Evolutionary conservation across 2,888 invertebrate genomes (phyloP), one percentile per base, ranked within the genome.

Genomic region (Lypha dubia): DNA sequence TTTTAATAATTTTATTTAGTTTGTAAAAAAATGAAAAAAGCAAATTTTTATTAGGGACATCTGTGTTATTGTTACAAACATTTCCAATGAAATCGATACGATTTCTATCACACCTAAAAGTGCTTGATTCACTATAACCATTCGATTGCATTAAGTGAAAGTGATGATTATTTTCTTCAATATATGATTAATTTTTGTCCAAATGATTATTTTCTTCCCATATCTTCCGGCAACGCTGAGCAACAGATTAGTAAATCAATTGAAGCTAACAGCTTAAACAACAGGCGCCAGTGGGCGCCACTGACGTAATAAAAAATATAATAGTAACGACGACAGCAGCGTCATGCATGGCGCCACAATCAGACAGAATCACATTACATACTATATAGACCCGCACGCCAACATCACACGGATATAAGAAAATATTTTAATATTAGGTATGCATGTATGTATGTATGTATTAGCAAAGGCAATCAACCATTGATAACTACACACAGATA

Each of bases 251-350:
- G 58, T 75, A 84, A 71, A 75, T 86, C 85, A 86, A 84, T 86
- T 85, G 84, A 84, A 86, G 86, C 84, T 84, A 86, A 87, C 86
- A 88, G 74, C 84, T 87, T 85, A 86, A 87, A 84, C 85, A 86
- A 85, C 88, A 89, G 91, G 91, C 91, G 91, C 91, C 91, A 90
- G 90, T 90, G 91, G 91, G 91, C 92, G 91, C 92, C 91, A 91
- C 91, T 91, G 92, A 92, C 91, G 91, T 92, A 91, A 92, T 92
- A 90, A 91, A 91, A 91, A 88, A 90, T 91, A 91, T 90, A 91
- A 89, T 89, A 90, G 90, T 90, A 91, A 89, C 89, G 88, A 88
- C 87, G 88, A 88, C 88, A 89, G 88, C 90, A 89, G 88, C 91
- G 91, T 89, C 91, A 89, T 88, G 67, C 89, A 89, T 92, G 91